Evolutionary conservation across 2,113 vertebrate species (phyloP).

Genomic region (Ciconia stormi): DNA sequence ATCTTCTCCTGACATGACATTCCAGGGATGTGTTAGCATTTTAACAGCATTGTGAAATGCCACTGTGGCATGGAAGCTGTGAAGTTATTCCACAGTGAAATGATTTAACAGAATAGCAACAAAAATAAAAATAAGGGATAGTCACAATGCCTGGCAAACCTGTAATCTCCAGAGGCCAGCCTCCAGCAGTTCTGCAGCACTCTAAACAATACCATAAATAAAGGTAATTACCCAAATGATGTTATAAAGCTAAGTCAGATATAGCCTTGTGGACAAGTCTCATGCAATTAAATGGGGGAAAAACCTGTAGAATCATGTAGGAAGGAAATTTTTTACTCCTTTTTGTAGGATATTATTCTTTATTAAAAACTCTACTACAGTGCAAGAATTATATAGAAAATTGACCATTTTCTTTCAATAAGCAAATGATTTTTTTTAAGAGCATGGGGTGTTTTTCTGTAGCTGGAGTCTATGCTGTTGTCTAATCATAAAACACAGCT

Average conservation of each 20-base stretch:
- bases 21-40: background rate
- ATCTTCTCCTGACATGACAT: background rate
- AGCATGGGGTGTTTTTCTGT: background rate
- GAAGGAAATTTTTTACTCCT: background rate
- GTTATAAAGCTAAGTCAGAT: background rate
- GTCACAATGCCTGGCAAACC: background rate
- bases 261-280: background rate
- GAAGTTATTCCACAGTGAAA: background rate
- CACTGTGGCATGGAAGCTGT: background rate
- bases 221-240: constrained; percentile 1
- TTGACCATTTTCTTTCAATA: background rate
- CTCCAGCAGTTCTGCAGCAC: background rate
- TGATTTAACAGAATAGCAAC: background rate
- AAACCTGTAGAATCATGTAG: background rate
- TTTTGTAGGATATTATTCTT: background rate
- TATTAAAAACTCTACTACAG: background rate
- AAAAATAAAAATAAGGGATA: background rate
- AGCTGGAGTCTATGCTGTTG: background rate
- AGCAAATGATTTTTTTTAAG: accelerated
- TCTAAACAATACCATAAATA: background rate
- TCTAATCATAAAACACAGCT: background rate
- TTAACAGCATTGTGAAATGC: background rate
- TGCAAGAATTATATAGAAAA: background rate
- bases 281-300: background rate
- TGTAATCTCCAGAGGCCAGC: background rate